Base-by-base conservation (phyloP, 2,113 vertebrate species). In the Acanthisitta chloris region DNA sequence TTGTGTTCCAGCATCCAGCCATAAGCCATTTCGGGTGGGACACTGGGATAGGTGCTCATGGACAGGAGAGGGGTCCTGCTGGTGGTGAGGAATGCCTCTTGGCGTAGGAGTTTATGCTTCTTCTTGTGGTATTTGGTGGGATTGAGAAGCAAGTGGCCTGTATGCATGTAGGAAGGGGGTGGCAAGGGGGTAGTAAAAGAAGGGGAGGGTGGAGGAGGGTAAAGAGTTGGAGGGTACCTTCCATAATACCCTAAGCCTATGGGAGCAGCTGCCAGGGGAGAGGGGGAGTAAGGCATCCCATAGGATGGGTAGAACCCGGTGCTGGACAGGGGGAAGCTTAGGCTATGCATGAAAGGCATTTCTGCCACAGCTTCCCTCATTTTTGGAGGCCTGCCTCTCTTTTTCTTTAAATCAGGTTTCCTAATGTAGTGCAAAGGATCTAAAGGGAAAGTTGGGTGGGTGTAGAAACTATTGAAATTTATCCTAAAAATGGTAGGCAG, bases 261-360 rank as follows among this genome's bases (percentile, higher is more conserved):
- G 17, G 99, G 98, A 71, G 98, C 92, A 46, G 98, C 98, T 19
- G 98, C 97, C 14, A 98, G 97, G 38, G 98, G 98, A 42, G 98
- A 99, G 12, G 99, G 99, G 59, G 99, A 99, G 58, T 99, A 99
- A 96, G 99, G 99, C 96, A 99, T 98, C 71, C 99, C 97, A 3
- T 99, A 99, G 19, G 99, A 99, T 17, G 99, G 99, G 74, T 99
- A 99, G 97, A 99, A 99, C 21, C 98, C 98, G 4, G 98, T 98
- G 38, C 98, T 92, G 67, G 98, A 98, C 40, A 99, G 97, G 5
- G 99, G 99, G 62, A 99, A 99, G 90, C 99, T 99, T 88, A 99
- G 98, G 36, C 99, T 99, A 18, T 99, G 99, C 97, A 99, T 98
- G 86, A 99, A 99, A 9, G 99, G 99, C 98, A 99, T 98, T 58